Percentiles rank a stretch among this genome's conserved stretches.
phyloP scores from a whole-genome alignment of 2,113 vertebrate genomes.

The Xiphorhynchus elegans region DNA sequence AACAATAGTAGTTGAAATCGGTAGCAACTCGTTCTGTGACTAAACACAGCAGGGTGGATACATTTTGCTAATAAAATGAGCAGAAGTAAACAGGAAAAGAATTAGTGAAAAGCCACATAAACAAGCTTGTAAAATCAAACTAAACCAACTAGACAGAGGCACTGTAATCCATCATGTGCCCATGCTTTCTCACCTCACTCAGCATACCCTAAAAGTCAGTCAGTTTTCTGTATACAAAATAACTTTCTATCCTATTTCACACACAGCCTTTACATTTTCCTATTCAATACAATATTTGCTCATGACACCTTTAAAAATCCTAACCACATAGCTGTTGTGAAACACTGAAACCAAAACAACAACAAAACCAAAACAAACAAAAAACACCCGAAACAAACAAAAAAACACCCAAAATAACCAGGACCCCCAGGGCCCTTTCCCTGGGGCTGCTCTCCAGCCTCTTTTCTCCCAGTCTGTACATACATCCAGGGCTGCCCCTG shows the following conservation, averaged over 20 bases:
- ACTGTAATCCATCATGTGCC: background rate
- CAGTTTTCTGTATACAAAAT: background rate
- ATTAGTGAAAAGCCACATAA: background rate
- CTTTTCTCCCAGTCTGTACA: background rate
- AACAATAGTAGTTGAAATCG: background rate
- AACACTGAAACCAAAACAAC: background rate
- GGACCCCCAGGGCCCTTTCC: background rate
- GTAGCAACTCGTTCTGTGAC: background rate
- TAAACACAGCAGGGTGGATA: background rate
- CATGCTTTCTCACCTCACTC: background rate
- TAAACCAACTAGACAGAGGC: background rate
- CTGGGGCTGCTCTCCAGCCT: background rate
- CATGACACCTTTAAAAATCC: background rate
- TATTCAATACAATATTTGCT: background rate
- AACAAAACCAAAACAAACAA: too few species aligned
- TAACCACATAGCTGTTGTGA: background rate
- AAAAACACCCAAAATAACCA: too few species aligned
- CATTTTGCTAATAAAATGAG: background rate
- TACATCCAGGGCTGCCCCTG: background rate
- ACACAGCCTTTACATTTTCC: background rate
- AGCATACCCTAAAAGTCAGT: background rate
- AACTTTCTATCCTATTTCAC: background rate
- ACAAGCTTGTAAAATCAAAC: background rate
- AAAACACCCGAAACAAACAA: too few species aligned
- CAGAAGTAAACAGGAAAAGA: background rate